Conservation (phyloP, 2,888 invertebrate genomes). For the Nephrocerus scutellatus region DNA sequence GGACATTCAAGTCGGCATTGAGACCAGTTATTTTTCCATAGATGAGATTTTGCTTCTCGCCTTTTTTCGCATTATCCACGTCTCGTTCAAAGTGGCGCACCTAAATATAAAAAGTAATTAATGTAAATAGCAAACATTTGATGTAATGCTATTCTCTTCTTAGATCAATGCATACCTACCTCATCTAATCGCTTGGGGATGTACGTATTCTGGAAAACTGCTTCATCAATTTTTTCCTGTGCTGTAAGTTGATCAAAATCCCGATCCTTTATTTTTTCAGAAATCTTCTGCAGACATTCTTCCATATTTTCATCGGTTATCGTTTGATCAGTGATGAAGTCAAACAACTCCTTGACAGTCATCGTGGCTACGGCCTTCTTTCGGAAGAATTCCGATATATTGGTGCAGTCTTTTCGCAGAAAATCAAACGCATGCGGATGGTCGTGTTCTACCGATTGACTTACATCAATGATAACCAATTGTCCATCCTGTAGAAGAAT, state of each 20-base stretch:
- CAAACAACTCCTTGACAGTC: conserved; percentile 85
- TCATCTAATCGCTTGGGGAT: conserved; percentile 90
- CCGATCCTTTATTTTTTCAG: conserved; percentile 59
- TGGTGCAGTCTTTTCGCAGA: conserved; percentile 88
- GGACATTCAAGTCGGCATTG: conserved; percentile 69
- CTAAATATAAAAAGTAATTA: conserved; percentile 45
- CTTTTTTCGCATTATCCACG: conserved; percentile 69
- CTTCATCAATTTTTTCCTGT: conserved; percentile 76
- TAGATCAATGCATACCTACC: conserved; percentile 51
- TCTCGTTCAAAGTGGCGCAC: conserved; percentile 81
- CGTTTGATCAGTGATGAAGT: conserved; percentile 89
- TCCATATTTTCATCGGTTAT: conserved; percentile 78
- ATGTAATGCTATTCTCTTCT: background rate
- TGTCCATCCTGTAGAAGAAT: conserved; percentile 76
- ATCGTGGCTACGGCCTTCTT: conserved; percentile 86
- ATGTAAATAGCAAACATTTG: background rate
- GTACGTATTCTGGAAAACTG: conserved; percentile 87
- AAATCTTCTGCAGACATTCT: conserved; percentile 65
- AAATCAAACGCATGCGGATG: conserved; percentile 94
- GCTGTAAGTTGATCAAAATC: conserved; percentile 61
- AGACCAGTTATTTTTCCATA: conserved; percentile 85
- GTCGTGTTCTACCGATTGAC: conserved; percentile 97
- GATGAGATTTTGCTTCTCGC: conserved; percentile 63
- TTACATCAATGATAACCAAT: conserved; percentile 93
- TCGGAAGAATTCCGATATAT: conserved; percentile 84